Conservation (phyloP, 2,113 vertebrate genomes). For the Cyanistes caeruleus region DNA sequence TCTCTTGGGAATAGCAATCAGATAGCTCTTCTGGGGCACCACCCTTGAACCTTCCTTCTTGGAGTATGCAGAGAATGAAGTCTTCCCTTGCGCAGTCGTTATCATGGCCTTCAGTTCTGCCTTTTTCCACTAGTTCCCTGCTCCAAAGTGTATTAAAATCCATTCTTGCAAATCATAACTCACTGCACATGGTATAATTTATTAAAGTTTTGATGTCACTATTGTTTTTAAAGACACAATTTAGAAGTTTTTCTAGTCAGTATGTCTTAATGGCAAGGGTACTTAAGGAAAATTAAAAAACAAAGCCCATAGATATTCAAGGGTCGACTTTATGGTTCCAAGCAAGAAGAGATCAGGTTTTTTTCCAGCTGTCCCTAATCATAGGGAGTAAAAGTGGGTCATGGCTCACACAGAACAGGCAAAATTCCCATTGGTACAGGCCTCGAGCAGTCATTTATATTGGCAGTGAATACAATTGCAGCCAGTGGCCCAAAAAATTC, state of each 20-base stretch:
- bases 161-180: not conserved
- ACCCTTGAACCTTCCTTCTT: not conserved
- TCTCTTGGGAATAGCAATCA: not conserved
- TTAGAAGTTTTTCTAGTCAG: not conserved
- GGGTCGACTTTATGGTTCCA: not conserved
- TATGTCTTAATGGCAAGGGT: not conserved
- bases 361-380: constrained; percentile 48
- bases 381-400: constrained; percentile 33
- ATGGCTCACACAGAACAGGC: not conserved
- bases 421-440: constrained; percentile 30
- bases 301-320: not conserved
- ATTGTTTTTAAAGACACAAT: not conserved
- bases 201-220: not conserved
- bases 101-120: not conserved
- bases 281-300: not conserved
- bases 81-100: not conserved
- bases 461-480: not conserved
- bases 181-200: not conserved
- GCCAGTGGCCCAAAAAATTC: constrained; percentile 21
- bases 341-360: not conserved
- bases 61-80: not conserved
- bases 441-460: not conserved
- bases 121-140: not conserved
- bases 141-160: not conserved
- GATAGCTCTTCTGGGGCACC: not conserved